Evolutionary conservation across 2,888 invertebrate genomes (phyloP).

Genomic region (Acanthosepion pharaonis): DNA sequence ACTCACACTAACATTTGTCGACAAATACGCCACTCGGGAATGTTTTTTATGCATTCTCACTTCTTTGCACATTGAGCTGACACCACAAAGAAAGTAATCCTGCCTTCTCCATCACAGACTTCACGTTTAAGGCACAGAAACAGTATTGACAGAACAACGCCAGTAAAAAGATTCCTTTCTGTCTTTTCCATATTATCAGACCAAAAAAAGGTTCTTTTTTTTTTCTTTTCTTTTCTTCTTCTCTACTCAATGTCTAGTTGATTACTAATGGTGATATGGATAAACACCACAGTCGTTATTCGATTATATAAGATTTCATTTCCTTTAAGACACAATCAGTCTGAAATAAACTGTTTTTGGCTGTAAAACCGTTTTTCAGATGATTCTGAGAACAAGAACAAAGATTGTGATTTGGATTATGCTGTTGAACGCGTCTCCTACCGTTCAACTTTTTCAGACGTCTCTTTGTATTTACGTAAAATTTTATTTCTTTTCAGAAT

Average conservation of each 20-base stretch:
- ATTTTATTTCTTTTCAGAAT: neutral
- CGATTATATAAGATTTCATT: constrained; percentile 33
- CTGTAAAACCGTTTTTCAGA: neutral
- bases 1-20: neutral
- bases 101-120: neutral
- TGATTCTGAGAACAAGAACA: neutral
- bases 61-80: neutral
- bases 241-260: neutral
- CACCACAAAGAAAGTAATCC: neutral
- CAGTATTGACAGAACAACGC: neutral
- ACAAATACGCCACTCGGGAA: neutral
- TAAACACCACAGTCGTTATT: neutral
- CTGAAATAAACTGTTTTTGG: neutral
- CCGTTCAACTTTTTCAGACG: neutral
- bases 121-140: neutral
- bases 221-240: neutral
- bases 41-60: neutral
- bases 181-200: neutral
- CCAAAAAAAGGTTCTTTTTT: neutral
- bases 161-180: neutral
- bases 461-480: neutral
- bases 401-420: neutral
- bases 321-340: constrained; percentile 4
- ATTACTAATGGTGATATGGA: neutral
- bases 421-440: neutral